These are phyloP conservation scores for Bactericera cockerelli DNA, from an alignment of 1,140 invertebrate genomes.

Conservation along the genomic window DNA sequence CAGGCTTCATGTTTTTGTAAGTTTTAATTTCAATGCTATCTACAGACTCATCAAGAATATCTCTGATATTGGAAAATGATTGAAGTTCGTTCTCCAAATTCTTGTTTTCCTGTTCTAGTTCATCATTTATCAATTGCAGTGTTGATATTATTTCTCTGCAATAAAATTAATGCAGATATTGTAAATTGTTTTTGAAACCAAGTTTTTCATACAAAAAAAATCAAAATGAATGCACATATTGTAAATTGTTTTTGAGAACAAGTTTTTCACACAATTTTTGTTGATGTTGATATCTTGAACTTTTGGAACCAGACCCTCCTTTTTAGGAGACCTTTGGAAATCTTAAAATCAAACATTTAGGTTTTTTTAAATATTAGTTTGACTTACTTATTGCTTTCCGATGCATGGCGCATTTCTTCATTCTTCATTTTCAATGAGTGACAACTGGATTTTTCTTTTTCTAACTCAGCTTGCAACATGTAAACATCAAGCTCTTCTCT, in stretches of 20 bases:
- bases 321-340: too few species aligned
- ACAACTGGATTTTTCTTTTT: neutral
- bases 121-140: neutral
- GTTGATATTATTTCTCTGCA: neutral
- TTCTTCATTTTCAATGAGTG: neutral
- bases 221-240: too few species aligned
- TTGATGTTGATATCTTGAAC: too few species aligned
- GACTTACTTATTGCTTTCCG: too few species aligned
- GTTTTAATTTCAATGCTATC: neutral
- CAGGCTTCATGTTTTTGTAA: constrained; percentile 4
- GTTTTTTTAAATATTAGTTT: too few species aligned
- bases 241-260: too few species aligned
- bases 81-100: neutral
- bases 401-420: neutral
- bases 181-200: too few species aligned
- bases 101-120: neutral
- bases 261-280: too few species aligned
- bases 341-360: too few species aligned
- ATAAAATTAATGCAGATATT: too few species aligned
- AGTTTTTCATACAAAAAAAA: too few species aligned
- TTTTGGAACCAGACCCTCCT: too few species aligned
- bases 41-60: neutral
- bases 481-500: neutral
- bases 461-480: neutral
- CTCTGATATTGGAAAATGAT: neutral